Percentiles rank a stretch among this genome's conserved stretches.
phyloP scores from a whole-genome alignment of 2,888 invertebrate species.

The Nesidiocoris tenuis region DNA sequence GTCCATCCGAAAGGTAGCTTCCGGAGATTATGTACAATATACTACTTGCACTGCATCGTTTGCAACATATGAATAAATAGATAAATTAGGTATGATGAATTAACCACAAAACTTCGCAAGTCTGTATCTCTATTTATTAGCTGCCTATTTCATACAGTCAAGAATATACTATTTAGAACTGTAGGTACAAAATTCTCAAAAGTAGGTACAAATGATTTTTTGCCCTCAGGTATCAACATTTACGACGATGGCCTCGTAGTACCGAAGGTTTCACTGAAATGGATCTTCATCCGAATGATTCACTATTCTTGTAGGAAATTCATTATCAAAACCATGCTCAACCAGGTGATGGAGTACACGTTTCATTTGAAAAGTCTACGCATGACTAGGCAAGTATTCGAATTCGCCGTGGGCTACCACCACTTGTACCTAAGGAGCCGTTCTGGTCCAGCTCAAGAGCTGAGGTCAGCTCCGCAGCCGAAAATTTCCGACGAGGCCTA shows the following conservation, averaged over 20 bases:
- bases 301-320: conserved; percentile 46
- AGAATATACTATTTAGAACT: too few relatives aligned
- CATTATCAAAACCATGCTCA: conserved; percentile 43
- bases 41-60: too few relatives aligned
- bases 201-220: too few relatives aligned
- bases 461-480: neutral
- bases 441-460: conserved; percentile 15
- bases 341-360: conserved; percentile 39
- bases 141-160: too few relatives aligned
- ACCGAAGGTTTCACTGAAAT: conserved; percentile 44
- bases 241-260: conserved; percentile 43
- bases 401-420: conserved; percentile 47
- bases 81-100: too few relatives aligned
- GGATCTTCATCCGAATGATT: conserved; percentile 46
- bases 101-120: too few relatives aligned
- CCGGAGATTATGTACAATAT: too few relatives aligned
- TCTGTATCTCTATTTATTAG: too few relatives aligned
- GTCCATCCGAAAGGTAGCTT: conserved; percentile 36
- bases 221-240: conserved; percentile 39
- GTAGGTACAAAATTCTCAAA: too few relatives aligned
- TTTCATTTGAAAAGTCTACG: conserved; percentile 44
- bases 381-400: conserved; percentile 44
- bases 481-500: conserved; percentile 35
- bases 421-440: conserved; percentile 42
- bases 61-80: too few relatives aligned